These are phyloP conservation scores for Arbacia lixula DNA, from an alignment of 53 echinoderm and acorn worm genomes.

Conservation along the genomic window DNA sequence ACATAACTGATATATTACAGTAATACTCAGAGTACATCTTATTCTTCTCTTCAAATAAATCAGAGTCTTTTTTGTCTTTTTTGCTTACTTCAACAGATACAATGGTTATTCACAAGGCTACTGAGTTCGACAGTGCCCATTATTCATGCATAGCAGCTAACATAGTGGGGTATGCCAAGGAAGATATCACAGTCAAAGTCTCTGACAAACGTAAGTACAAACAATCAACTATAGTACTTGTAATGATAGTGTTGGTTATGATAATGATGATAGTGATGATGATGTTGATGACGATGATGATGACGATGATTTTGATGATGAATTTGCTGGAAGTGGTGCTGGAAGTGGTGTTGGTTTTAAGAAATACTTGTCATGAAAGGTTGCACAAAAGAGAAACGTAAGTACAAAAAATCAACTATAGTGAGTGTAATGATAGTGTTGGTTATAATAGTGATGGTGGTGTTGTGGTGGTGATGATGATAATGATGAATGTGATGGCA, in stretches of 20 bases:
- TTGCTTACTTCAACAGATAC: too few relatives aligned
- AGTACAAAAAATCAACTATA: neutral
- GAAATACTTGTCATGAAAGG: too few relatives aligned
- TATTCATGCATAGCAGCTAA: conserved; percentile 88
- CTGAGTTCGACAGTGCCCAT: conserved; percentile 67
- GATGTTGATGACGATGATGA: neutral
- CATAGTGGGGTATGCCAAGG: conserved; percentile 80
- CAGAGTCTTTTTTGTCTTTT: too few relatives aligned
- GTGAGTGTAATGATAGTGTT: neutral
- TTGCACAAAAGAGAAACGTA: too few relatives aligned
- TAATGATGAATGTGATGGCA: neutral
- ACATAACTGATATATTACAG: too few relatives aligned
- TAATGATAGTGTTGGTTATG: neutral
- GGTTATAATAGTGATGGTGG: neutral
- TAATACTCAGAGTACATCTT: too few relatives aligned
- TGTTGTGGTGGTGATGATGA: neutral
- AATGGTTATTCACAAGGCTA: conserved; percentile 66
- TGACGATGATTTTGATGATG: neutral
- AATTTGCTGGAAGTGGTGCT: neutral
- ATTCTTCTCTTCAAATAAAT: too few relatives aligned
- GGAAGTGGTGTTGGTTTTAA: neutral
- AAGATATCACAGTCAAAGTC: conserved; percentile 75
- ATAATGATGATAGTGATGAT: conserved; percentile 14
- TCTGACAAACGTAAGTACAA: conserved; percentile 55
- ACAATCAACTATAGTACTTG: neutral